Percentiles rank a stretch among this genome's conserved stretches.
Evolutionary conservation across 1,140 invertebrate species (phyloP).

Genomic region (Battus philenor): DNA sequence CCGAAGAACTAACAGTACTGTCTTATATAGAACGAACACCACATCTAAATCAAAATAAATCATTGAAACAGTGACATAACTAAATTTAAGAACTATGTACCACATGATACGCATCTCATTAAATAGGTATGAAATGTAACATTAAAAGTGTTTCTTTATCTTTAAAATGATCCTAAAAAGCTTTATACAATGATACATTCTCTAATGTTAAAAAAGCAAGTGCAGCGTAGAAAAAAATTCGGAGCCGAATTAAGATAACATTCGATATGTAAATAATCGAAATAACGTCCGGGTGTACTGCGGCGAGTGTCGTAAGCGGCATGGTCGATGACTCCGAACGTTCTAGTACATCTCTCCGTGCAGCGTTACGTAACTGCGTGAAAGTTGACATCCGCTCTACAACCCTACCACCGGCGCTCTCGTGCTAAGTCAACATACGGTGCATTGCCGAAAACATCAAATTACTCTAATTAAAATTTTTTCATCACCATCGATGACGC

Average conservation of each 20-base stretch:
- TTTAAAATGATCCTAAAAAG: no score
- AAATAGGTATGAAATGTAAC: no score
- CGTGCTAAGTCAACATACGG: constrained; percentile 8
- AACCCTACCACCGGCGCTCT: background rate
- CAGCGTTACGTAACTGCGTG: constrained; percentile 65
- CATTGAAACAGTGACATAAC: no score
- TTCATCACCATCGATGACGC: constrained; percentile 1
- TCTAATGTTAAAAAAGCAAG: constrained; percentile 3
- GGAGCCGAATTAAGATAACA: constrained; percentile 20
- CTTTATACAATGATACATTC: no score
- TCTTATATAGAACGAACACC: no score
- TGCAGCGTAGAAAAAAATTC: constrained; percentile 7
- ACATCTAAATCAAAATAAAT: no score
- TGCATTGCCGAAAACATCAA: constrained; percentile 6
- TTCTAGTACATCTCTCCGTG: constrained; percentile 67
- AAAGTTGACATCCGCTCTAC: constrained; percentile 58
- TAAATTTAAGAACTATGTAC: no score
- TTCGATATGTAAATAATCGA: constrained; percentile 28
- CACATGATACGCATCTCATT: no score
- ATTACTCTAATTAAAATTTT: constrained; percentile 13
- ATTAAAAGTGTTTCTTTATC: no score
- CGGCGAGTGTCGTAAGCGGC: constrained; percentile 60
- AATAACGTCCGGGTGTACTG: constrained; percentile 39
- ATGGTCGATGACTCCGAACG: constrained; percentile 73
- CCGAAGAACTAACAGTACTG: no score